These are phyloP conservation scores for Pygmarrhopalites habei DNA, from an alignment of 1,140 invertebrate genomes.

Conservation along the genomic window DNA sequence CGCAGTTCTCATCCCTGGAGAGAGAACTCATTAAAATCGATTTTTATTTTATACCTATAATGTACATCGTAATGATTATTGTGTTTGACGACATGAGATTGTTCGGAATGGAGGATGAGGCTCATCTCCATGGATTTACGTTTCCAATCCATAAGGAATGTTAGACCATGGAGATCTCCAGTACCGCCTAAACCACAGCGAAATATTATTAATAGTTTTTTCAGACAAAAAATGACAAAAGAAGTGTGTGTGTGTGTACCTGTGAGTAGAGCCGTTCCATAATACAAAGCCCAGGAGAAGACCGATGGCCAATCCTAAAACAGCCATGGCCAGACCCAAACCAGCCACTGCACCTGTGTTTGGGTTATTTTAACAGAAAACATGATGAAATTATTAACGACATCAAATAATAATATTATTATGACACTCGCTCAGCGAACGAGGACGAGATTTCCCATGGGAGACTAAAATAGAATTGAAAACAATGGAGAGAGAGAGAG, in stretches of 20 bases:
- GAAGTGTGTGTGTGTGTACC: too few relatives aligned
- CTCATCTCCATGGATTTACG: too few relatives aligned
- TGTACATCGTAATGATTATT: too few relatives aligned
- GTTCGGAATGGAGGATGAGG: too few relatives aligned
- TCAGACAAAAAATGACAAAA: too few relatives aligned
- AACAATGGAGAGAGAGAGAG: not conserved
- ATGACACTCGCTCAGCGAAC: not conserved
- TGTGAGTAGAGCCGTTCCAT: slow-evolving; percentile 42
- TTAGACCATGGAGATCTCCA: slow-evolving; percentile 34
- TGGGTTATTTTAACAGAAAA: slow-evolving; percentile 1
- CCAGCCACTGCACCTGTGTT: slow-evolving; percentile 46
- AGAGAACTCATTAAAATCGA: too few relatives aligned
- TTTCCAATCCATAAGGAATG: slow-evolving; percentile 37
- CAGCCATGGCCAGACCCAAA: slow-evolving; percentile 45
- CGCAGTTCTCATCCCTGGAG: too few relatives aligned
- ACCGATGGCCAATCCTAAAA: slow-evolving; percentile 44
- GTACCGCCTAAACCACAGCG: too few relatives aligned
- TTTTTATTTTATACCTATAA: too few relatives aligned
- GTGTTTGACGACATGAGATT: too few relatives aligned
- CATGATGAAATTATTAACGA: not conserved
- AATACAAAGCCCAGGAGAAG: slow-evolving; percentile 45
- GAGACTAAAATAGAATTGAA: slow-evolving; percentile 2
- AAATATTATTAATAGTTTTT: too few relatives aligned
- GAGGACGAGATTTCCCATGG: not conserved
- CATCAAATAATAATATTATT: not conserved